Evolutionary conservation across 2,888 invertebrate species (phyloP), one percentile per base, ranked within the genome.

Genomic region (Lasius fuliginosus): DNA sequence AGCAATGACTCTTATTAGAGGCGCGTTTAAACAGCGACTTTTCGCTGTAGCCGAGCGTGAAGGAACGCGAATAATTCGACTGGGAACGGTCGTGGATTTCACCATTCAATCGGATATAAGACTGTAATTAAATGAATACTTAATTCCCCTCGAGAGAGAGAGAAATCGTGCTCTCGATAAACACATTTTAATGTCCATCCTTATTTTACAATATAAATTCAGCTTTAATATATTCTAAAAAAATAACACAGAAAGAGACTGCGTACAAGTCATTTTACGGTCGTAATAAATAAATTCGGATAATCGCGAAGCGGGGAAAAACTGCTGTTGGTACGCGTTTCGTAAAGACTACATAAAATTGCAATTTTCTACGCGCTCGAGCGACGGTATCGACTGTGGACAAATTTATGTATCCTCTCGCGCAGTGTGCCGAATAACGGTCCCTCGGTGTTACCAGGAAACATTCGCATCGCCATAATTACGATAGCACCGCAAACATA

Each of bases 381-480:
- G 23, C 12, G n/a, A 58, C 42, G 11, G 15, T 53, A 69, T 79
- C 79, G 40, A 56, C 75, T 69, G 58, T 46, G 33, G 76, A 81
- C 65, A 81, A 77, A 79, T 82, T 88, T 89, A 81, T 67, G 71
- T 60, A 84, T 89, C 86, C 74, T 82, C 69, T 60, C 85, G 60
- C 83, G 67, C 90, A 88, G 86, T 86, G 82, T 88, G 90, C 86
- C 87, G 73, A 86, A 86, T 90, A 90, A 90, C 90, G 90, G 90
- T 87, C 65, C 49, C 58, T 27, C 62, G 75, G 79, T 33, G 74
- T 83, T 86, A 87, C 85, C 90, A 89, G 89, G 88, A 90, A 89
- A 84, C 73, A 82, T 49, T 73, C 74, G 86, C 76, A 83, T 77
- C 88, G 83, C 83, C 88, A 84, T 87, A 90, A 90, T 90, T 90